Evolutionary conservation across 2,797 vertebrate species (phyloP).

Genomic region (Gadopsis marmoratus): DNA sequence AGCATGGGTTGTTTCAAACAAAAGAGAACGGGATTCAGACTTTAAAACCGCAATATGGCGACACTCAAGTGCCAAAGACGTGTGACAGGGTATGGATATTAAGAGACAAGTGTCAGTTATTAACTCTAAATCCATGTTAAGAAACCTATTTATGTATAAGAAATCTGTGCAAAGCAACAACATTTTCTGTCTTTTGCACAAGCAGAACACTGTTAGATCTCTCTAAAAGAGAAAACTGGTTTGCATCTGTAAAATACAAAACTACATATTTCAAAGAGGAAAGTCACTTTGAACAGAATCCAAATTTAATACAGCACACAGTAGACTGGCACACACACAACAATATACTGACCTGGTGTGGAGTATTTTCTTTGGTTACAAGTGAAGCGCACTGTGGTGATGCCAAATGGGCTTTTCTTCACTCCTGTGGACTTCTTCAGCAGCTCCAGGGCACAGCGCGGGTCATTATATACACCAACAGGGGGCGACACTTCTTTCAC

Average conservation of each 20-base stretch:
- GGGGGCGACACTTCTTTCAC: conserved; percentile 84
- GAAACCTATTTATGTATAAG: not conserved
- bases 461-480: conserved; percentile 86
- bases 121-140: not conserved
- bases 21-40: not conserved
- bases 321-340: not conserved
- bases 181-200: conserved; percentile 1
- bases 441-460: conserved; percentile 76
- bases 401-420: conserved; percentile 84
- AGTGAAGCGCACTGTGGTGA: conserved; percentile 80
- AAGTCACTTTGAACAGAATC: conserved; percentile 10
- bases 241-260: not conserved
- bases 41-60: not conserved
- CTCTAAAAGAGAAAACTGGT: not conserved
- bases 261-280: conserved; percentile 3
- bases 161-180: conserved; percentile 9
- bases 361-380: conserved; percentile 54
- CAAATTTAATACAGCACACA: not conserved
- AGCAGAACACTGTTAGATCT: not conserved
- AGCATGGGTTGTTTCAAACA: conserved; percentile 9
- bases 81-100: not conserved
- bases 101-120: not conserved
- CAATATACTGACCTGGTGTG: conserved; percentile 78
- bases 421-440: conserved; percentile 77
- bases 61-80: conserved; percentile 5